Base-by-base conservation (phyloP, 1,140 invertebrate genomes). In the Anoplolepis gracilipes region DNA sequence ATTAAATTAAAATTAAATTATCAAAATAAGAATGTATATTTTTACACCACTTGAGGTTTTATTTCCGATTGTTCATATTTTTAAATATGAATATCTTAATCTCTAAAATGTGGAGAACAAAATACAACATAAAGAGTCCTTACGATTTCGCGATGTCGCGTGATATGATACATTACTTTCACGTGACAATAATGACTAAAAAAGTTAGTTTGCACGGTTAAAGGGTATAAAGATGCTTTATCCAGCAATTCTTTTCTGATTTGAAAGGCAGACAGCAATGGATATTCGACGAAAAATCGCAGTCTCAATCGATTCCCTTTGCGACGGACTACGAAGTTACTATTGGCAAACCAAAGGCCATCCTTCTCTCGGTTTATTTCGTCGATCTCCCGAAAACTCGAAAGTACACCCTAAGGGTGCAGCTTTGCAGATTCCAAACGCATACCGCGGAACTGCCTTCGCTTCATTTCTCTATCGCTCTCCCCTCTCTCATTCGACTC, bases 301-400 rank as follows among this genome's bases (percentile, higher is more conserved):
- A 30, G 33, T 65, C 84, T 79, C 46, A 30, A 49, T 82, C 49
- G 79, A 87, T 85, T 85, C 87, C 84, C 85, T 87, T 88, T 88
- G 13, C 59, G 30, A 65, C 78, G 77, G 30, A 49, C 28, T 59
- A 73, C 46, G 30, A 55, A 87, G 57, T 87, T 88, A 85, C 57
- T 39, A 49, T 33, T 84, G 72, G 55, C 61, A 64, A 72, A 84
- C 70, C 72, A 73, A 81, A 22, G 46, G 28, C 33, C 36, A 53
- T 49, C 62, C 33, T 28, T 22, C 69, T 19, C 22, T 87, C 46
- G 10, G 33, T 78, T 59, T 59, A 49, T 88, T 88, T 46, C 67
- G 76, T 49, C 39, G 57, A 73, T 78, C 73, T 67, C 57, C 59
- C 65, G 81, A 72, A 87, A 88, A 39, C 79, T 59, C 57, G 46